These are phyloP conservation scores for Lepus europaeus DNA, from an alignment of 2,113 vertebrate species.

Conservation along the genomic window DNA sequence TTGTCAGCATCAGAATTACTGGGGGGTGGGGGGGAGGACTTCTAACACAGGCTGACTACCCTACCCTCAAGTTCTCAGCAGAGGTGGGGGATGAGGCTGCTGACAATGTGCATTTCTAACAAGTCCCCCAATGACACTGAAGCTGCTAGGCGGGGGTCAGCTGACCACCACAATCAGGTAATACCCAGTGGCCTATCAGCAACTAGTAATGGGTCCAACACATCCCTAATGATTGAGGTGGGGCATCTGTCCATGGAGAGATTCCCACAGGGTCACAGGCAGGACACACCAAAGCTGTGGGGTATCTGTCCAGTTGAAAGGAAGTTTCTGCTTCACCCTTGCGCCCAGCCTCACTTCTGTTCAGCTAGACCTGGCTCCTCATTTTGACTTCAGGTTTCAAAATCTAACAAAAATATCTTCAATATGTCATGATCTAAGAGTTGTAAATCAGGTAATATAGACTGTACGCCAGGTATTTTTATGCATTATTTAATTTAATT, in stretches of 20 bases:
- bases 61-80: not conserved
- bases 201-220: not conserved
- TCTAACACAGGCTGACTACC: not conserved
- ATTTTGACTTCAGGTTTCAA: slow-evolving; percentile 28
- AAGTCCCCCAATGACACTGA: not conserved
- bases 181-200: not conserved
- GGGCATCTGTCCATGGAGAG: not conserved
- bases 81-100: not conserved
- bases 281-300: not conserved
- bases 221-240: not conserved
- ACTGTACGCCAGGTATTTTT: not conserved
- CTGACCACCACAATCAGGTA: not conserved
- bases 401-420: not conserved
- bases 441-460: slow-evolving; percentile 20
- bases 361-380: not conserved
- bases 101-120: not conserved
- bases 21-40: rapidly evolving
- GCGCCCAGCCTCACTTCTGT: not conserved
- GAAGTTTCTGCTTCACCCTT: not conserved
- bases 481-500: slow-evolving; percentile 43
- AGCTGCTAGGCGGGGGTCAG: not conserved
- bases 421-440: not conserved
- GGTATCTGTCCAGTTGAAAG: too few relatives aligned
- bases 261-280: not conserved
- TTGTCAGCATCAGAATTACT: not conserved